phyloP scores from a whole-genome alignment of 37 sponge, comb jelly and placozoan species.

The Halichondria panicea region DNA sequence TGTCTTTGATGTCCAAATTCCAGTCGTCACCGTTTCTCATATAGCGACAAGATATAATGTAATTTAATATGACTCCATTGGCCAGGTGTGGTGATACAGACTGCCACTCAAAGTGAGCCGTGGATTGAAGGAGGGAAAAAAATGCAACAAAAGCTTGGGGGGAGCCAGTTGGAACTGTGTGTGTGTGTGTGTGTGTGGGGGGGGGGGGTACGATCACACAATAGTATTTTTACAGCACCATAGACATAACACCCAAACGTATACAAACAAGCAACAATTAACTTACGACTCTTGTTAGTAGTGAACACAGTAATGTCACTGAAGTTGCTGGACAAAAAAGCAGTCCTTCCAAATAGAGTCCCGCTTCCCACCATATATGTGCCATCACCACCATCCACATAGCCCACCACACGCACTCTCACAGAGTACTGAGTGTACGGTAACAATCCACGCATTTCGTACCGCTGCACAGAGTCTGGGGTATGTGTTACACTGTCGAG shows the following conservation, averaged over 20 bases:
- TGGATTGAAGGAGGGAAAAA: constrained; percentile 11
- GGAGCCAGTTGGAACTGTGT: constrained; percentile 16
- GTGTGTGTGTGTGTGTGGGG: too few relatives aligned
- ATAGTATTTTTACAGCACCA: background rate
- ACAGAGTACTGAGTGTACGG: constrained; percentile 10
- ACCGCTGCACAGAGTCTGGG: background rate
- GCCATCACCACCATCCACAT: background rate
- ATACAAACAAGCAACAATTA: background rate
- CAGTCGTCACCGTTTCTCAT: background rate
- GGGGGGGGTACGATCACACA: constrained; percentile 7
- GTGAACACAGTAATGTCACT: background rate
- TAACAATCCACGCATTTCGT: background rate
- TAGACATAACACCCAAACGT: background rate
- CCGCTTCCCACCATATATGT: background rate
- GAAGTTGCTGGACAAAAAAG: constrained; percentile 2
- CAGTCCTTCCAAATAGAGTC: background rate
- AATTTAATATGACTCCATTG: constrained; percentile 12
- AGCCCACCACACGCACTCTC: background rate
- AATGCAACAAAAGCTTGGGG: constrained; percentile 32
- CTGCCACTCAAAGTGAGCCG: constrained; percentile 17
- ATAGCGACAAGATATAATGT: constrained; percentile 5
- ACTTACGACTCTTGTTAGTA: constrained; percentile 3
- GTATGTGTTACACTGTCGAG: background rate
- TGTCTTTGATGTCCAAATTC: background rate
- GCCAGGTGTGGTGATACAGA: background rate